Evolutionary conservation across 2,888 invertebrate species (phyloP).

Genomic region (Harmothoe impar): DNA sequence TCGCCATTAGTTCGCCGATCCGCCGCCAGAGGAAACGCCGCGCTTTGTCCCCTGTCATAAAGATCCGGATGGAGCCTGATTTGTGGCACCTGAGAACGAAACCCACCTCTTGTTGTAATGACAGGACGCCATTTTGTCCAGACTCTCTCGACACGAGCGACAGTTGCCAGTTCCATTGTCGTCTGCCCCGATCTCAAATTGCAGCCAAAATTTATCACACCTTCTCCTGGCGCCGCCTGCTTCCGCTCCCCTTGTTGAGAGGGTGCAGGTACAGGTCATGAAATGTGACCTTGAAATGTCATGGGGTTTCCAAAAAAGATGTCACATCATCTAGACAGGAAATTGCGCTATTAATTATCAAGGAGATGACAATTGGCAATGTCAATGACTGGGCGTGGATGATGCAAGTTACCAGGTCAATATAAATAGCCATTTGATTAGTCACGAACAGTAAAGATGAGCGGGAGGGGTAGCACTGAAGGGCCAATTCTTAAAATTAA

Average conservation of each 20-base stretch:
- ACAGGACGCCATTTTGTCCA: not conserved
- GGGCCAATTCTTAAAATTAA: not conserved
- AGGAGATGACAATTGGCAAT: not conserved
- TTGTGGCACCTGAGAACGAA: conserved; percentile 49
- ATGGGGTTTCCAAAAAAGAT: conserved; percentile 1
- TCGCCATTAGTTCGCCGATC: not conserved
- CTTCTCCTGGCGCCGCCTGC: not conserved
- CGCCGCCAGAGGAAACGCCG: conserved; percentile 28
- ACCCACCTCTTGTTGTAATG: not conserved
- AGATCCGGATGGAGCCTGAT: conserved; percentile 47
- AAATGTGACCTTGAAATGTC: conserved; percentile 41
- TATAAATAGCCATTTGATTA: not conserved
- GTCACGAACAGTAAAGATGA: not conserved
- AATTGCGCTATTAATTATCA: conserved; percentile 40
- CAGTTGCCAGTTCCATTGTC: conserved; percentile 53
- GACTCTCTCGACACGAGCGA: conserved; percentile 17
- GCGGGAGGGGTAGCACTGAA: not conserved
- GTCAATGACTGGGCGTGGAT: not conserved
- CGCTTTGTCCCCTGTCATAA: conserved; percentile 34
- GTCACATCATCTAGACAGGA: conserved; percentile 4
- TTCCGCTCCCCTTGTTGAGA: not conserved
- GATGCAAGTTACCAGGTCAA: not conserved
- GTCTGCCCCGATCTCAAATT: conserved; percentile 20
- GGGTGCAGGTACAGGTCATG: not conserved
- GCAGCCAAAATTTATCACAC: conserved; percentile 50